Evolutionary conservation across 2,113 vertebrate species (phyloP).

Genomic region (Bostrychus sinensis): DNA sequence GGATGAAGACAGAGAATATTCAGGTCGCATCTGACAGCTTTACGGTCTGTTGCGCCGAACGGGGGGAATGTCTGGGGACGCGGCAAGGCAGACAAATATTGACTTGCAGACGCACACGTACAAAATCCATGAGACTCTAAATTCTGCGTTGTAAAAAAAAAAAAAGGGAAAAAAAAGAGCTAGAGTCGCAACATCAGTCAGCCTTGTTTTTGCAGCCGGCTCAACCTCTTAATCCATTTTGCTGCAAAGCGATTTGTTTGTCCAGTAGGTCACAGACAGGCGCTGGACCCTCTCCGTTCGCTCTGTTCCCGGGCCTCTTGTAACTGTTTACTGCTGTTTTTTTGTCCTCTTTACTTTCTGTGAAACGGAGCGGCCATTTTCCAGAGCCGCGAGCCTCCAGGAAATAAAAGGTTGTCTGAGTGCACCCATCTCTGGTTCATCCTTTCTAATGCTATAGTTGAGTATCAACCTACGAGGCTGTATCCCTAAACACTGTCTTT

Average conservation of each 20-base stretch:
- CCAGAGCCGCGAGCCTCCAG: slow-evolving; percentile 60
- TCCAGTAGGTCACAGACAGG: slow-evolving; percentile 70
- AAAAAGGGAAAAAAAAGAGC: slow-evolving; percentile 15
- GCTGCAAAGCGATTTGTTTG: slow-evolving; percentile 75
- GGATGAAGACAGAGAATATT: slow-evolving; percentile 79
- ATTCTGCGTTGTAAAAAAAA: slow-evolving; percentile 66
- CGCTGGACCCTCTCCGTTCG: slow-evolving; percentile 52
- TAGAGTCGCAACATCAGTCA: slow-evolving; percentile 67
- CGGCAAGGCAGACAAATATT: slow-evolving; percentile 81
- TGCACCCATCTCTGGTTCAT: slow-evolving; percentile 37
- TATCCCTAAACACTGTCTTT: too few species aligned
- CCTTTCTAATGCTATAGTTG: not conserved
- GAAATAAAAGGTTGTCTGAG: slow-evolving; percentile 67
- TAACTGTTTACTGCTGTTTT: slow-evolving; percentile 46
- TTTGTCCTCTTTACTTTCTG: slow-evolving; percentile 41
- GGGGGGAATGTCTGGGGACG: slow-evolving; percentile 73
- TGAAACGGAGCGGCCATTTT: slow-evolving; percentile 64
- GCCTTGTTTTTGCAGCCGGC: slow-evolving; percentile 47
- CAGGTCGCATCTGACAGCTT: slow-evolving; percentile 80
- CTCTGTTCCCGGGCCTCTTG: slow-evolving; percentile 41
- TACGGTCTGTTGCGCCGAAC: slow-evolving; percentile 74
- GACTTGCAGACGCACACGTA: slow-evolving; percentile 56
- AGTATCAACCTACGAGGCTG: not conserved
- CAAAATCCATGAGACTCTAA: slow-evolving; percentile 58
- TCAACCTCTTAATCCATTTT: slow-evolving; percentile 77